Evolutionary conservation across 1,140 invertebrate species (phyloP).

Genomic region (Drosophila arizonae): DNA sequence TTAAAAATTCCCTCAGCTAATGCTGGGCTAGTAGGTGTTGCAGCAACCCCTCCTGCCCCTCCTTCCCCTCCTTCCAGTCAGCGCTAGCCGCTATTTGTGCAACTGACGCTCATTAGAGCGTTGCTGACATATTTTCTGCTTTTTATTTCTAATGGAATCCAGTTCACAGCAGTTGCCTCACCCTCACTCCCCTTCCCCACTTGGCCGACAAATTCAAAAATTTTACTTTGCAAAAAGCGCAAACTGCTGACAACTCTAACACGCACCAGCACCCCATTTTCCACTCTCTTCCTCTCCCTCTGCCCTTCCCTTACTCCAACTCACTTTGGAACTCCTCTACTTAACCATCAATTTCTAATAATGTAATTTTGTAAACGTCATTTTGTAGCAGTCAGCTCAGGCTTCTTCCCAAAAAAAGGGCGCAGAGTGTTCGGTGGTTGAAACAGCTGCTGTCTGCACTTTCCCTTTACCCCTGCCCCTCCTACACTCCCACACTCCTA

Average conservation of each 20-base stretch:
- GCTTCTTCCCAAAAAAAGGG: conserved; percentile 23
- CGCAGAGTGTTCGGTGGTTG: conserved; percentile 25
- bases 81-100: conserved; percentile 1
- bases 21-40: conserved; percentile 17
- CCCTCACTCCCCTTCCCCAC: conserved; percentile 1
- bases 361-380: conserved; percentile 79
- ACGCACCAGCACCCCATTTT: conserved; percentile 2
- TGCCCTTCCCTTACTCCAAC: not conserved
- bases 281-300: not conserved
- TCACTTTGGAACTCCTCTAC: conserved; percentile 9
- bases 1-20: conserved; percentile 61
- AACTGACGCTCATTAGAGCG: conserved; percentile 39
- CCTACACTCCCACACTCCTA: not conserved
- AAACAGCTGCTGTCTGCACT: conserved; percentile 21
- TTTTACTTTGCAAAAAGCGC: conserved; percentile 38
- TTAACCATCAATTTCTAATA: conserved; percentile 80
- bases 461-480: not conserved
- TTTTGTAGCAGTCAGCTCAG: conserved; percentile 45
- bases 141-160: conserved; percentile 42
- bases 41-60: not conserved
- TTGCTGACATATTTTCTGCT: conserved; percentile 35
- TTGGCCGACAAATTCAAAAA: conserved; percentile 22
- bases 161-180: conserved; percentile 15
- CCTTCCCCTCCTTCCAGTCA: not conserved
- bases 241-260: conserved; percentile 24